Conservation (phyloP, 2,797 vertebrate species). For the Cryptoblepharus egeriae region DNA sequence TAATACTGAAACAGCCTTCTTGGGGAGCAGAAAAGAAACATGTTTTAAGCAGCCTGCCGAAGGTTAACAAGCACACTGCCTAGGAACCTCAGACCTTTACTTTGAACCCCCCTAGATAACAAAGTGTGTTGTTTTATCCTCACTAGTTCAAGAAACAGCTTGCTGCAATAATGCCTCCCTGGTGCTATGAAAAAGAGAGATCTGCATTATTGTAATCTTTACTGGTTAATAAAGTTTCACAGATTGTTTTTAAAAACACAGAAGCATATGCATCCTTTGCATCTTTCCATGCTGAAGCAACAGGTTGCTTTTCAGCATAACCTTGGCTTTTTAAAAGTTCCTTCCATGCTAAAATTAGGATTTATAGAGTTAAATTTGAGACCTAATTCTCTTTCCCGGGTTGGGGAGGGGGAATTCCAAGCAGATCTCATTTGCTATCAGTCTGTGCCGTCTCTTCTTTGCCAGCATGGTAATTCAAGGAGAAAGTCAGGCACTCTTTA, state of each 20-base stretch:
- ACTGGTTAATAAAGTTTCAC: slow-evolving; percentile 68
- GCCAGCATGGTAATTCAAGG: slow-evolving; percentile 75
- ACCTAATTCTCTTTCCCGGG: slow-evolving; percentile 71
- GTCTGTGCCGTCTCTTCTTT: slow-evolving; percentile 67
- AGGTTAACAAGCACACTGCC: slow-evolving; percentile 69
- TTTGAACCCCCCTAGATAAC: slow-evolving; percentile 65
- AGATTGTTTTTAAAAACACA: slow-evolving; percentile 66
- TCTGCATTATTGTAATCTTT: slow-evolving; percentile 49
- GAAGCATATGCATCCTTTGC: slow-evolving; percentile 49
- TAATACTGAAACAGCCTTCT: slow-evolving; percentile 79
- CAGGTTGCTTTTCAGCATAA: slow-evolving; percentile 73
- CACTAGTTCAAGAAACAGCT: slow-evolving; percentile 63
- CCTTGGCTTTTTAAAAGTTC: slow-evolving; percentile 47
- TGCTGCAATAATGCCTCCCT: slow-evolving; percentile 26
- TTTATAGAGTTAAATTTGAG: slow-evolving; percentile 72
- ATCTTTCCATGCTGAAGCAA: slow-evolving; percentile 41
- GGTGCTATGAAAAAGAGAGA: slow-evolving; percentile 15
- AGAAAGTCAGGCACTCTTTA: slow-evolving; percentile 73
- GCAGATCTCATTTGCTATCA: slow-evolving; percentile 72
- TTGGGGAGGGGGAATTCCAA: slow-evolving; percentile 25
- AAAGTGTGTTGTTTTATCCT: slow-evolving; percentile 67
- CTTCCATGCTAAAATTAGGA: slow-evolving; percentile 51
- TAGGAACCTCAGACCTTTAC: slow-evolving; percentile 61
- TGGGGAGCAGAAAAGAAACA: slow-evolving; percentile 70
- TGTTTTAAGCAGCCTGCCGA: slow-evolving; percentile 68